Conservation (phyloP, 2,797 vertebrate species). For the Coregonus ussuriensis region DNA sequence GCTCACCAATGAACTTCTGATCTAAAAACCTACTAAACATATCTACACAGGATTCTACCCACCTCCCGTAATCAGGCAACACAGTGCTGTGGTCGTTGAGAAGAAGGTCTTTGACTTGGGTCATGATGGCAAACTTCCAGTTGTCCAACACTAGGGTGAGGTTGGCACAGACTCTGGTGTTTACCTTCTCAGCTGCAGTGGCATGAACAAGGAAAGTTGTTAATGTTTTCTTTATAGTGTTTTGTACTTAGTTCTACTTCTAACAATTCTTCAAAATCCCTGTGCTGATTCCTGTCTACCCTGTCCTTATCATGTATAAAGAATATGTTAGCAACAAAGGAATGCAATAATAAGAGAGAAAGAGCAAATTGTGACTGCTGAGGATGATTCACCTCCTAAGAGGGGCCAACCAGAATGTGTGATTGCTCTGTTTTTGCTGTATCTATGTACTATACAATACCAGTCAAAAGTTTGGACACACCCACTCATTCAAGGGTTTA, state of each 20-base stretch:
- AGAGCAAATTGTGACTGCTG: too few relatives aligned
- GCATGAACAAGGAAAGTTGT: not conserved
- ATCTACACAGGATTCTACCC: conserved; percentile 14
- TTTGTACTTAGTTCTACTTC: not conserved
- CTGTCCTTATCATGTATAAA: not conserved
- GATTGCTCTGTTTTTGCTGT: not conserved
- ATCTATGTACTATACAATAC: not conserved
- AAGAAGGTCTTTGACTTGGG: conserved; percentile 85
- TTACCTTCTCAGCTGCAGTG: conserved; percentile 62
- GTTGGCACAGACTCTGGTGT: conserved; percentile 78
- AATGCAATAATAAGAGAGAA: not conserved
- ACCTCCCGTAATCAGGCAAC: conserved; percentile 86
- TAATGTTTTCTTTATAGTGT: not conserved
- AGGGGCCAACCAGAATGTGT: too few relatives aligned
- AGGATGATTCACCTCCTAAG: too few relatives aligned
- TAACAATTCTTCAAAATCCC: not conserved
- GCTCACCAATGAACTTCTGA: not conserved
- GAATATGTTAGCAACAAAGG: not conserved
- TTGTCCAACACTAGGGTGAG: conserved; percentile 86
- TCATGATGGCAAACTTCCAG: conserved; percentile 89
- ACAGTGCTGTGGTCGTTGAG: conserved; percentile 83
- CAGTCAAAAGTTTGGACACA: too few relatives aligned
- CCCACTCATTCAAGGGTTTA: too few relatives aligned
- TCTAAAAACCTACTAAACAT: not conserved
- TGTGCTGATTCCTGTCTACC: not conserved